These are phyloP conservation scores for Neoarius graeffei DNA, from an alignment of 2,113 vertebrate genomes.

Conservation along the genomic window DNA sequence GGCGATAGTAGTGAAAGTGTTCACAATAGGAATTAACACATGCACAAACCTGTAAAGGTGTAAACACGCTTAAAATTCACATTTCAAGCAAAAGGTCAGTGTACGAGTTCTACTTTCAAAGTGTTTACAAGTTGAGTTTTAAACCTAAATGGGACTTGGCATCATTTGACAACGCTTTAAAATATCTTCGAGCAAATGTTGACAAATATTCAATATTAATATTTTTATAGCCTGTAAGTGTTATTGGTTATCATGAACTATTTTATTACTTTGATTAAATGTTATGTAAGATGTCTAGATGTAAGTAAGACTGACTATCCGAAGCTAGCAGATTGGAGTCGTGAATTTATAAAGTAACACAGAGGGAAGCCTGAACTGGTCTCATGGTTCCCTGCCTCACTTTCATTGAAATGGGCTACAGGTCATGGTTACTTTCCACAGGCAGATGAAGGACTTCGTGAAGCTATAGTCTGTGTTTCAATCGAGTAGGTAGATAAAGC, in stretches of 20 bases:
- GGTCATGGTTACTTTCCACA: not conserved
- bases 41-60: conserved; percentile 66
- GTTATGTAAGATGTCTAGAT: not conserved
- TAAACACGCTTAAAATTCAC: conserved; percentile 55
- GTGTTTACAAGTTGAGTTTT: conserved; percentile 47
- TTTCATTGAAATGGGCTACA: not conserved
- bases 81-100: conserved; percentile 57
- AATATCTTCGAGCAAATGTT: not conserved
- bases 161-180: not conserved
- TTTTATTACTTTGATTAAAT: not conserved
- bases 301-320: too few species aligned
- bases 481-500: not conserved
- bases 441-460: not conserved
- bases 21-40: conserved; percentile 64
- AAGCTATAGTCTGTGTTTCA: not conserved
- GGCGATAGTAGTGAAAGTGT: conserved; percentile 58
- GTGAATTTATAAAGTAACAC: not conserved
- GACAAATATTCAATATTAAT: not conserved
- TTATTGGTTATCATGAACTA: not conserved
- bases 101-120: conserved; percentile 52
- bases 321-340: not conserved
- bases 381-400: not conserved
- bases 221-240: not conserved
- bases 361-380: not conserved
- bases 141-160: not conserved